Evolutionary conservation across 2,113 vertebrate genomes (phyloP).

Genomic region (Alexandromys fortis): DNA sequence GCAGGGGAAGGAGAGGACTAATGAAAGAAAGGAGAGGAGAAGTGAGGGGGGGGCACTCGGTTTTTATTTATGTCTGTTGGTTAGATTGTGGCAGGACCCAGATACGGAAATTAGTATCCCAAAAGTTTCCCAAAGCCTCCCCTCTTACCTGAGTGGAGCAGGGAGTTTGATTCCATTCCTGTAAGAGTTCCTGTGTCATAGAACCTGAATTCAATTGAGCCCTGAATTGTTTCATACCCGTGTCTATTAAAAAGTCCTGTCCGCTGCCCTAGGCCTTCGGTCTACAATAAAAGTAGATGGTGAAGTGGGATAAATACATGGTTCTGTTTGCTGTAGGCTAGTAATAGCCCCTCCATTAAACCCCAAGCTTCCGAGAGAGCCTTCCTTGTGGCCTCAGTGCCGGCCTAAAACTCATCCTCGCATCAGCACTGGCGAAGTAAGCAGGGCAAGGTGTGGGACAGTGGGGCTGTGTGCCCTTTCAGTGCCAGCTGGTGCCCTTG

Average conservation of each 20-base stretch:
- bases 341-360: background rate
- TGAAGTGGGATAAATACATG: background rate
- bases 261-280: background rate
- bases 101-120: background rate
- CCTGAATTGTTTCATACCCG: background rate
- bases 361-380: background rate
- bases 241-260: background rate
- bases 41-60: background rate
- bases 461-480: background rate
- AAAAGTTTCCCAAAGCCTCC: conserved; percentile 14
- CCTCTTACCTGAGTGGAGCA: background rate
- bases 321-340: background rate
- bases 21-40: background rate
- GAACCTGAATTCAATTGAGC: conserved; percentile 24
- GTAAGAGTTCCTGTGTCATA: background rate
- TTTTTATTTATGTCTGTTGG: background rate
- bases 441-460: background rate
- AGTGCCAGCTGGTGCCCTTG: background rate
- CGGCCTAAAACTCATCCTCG: background rate
- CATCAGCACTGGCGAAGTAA: background rate
- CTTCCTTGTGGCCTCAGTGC: background rate
- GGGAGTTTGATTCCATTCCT: background rate
- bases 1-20: background rate
- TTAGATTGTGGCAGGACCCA: background rate
- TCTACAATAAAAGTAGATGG: background rate